Evolutionary conservation across 2,797 vertebrate species (phyloP), one percentile per base, ranked within the genome.

Genomic region (Sebastes iracundus): DNA sequence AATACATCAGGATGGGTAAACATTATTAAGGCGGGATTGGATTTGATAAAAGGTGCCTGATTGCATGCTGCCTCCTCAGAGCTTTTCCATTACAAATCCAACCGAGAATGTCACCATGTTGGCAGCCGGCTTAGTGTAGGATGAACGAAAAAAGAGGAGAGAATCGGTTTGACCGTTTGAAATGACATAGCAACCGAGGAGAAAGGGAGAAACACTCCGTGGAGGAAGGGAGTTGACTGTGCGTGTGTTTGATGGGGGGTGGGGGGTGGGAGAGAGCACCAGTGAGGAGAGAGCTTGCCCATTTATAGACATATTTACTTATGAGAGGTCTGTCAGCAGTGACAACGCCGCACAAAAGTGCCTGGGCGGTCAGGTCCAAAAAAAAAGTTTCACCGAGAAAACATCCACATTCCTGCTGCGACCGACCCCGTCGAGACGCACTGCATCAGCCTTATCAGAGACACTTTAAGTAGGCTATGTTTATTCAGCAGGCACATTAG

Each of bases 261-360:
- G 61, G 55, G 28, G 68, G 62, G 62, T 42, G 75, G 72, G 75
- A 69, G 74, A 62, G 76, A 69, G 77, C 77, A 79, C 77, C 59
- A 86, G 80, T 77, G 79, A 90, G 79, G 84, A 88, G 91, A 92
- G 85, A 81, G 85, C 90, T 87, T 96, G 94, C 90, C 96, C 96
- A 95, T 96, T 95, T 96, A 96, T 96, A 96, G 96, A 93, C 95
- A 95, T 95, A 95, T 96, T 96, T 96, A 95, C 95, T 94, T 94
- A 83, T 91, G 91, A 90, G 92, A 93, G 90, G 80, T 92, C 91
- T 90, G 92, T 94, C 92, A 92, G 94, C 88, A 68, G 89, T 93
- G 94, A 95, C 88, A 92, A 79, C 91, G 88, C 83, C 7, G 89
- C 83, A 86, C 89, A 80, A 61, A 87, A 91, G 93, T 75, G 79